A percentile compares a stretch with the other conserved stretches of the same genome.
Conservation (phyloP, 2,113 vertebrate species). For the Rhabdornis inornatus region DNA sequence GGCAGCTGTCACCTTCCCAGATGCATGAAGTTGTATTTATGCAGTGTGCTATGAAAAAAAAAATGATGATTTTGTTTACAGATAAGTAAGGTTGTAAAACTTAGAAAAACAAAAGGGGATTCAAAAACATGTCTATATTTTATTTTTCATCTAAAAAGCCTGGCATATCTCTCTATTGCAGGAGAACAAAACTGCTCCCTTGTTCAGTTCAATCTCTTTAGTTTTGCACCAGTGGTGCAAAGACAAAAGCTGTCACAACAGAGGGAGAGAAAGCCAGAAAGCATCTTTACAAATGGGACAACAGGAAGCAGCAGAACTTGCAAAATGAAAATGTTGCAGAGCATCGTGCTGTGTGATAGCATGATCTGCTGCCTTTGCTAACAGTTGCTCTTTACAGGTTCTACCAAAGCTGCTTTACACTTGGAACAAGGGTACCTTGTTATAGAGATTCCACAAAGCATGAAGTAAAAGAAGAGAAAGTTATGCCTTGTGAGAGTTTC, state of each 20-base stretch:
- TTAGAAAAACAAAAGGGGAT: constrained; percentile 58
- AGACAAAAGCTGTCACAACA: constrained; percentile 56
- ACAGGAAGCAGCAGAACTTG: neutral
- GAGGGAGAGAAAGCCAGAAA: constrained; percentile 5
- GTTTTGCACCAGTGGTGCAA: constrained; percentile 18
- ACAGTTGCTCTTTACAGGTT: constrained; percentile 11
- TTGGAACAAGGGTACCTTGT: neutral
- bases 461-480: neutral
- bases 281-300: constrained; percentile 24
- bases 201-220: constrained; percentile 24
- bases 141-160: constrained; percentile 51
- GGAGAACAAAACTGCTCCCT: constrained; percentile 21
- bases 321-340: neutral
- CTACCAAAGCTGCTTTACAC: neutral
- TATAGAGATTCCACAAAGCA: neutral
- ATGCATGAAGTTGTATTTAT: constrained; percentile 76
- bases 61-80: constrained; percentile 67
- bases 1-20: constrained; percentile 75
- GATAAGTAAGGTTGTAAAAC: constrained; percentile 70
- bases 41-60: constrained; percentile 58
- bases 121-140: constrained; percentile 56
- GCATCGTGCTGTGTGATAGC: neutral
- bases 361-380: neutral
- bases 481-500: neutral
- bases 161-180: constrained; percentile 42